Percentiles rank a stretch among this genome's conserved stretches.
These are phyloP conservation scores for Drosophila robusta DNA, from an alignment of 2,888 invertebrate genomes.

Conservation along the genomic window DNA sequence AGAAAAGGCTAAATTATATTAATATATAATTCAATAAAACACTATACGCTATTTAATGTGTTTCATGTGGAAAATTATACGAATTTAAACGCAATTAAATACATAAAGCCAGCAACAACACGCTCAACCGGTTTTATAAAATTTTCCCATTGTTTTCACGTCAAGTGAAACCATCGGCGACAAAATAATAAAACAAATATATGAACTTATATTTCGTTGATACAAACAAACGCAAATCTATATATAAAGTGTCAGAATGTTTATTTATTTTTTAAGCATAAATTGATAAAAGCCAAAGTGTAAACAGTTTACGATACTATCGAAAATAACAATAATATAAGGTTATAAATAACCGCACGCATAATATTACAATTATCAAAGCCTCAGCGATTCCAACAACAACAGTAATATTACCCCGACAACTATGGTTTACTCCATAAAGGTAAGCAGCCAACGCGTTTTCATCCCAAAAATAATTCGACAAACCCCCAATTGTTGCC, in stretches of 20 bases:
- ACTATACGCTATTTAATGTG: conserved; percentile 19
- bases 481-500: neutral
- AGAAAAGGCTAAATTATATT: conserved; percentile 20
- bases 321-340: conserved; percentile 1
- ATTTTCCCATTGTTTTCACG: conserved; percentile 24
- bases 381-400: neutral
- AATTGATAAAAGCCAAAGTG: conserved; percentile 16
- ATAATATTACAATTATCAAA: conserved; percentile 17
- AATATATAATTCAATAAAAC: conserved; percentile 17
- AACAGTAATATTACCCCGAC: conserved; percentile 12
- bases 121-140: conserved; percentile 39
- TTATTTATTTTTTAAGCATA: conserved; percentile 4
- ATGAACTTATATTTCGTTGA: conserved; percentile 3
- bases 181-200: conserved; percentile 30
- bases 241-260: neutral
- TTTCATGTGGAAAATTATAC: conserved; percentile 21
- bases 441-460: conserved; percentile 61
- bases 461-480: neutral
- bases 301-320: conserved; percentile 18
- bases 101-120: conserved; percentile 2
- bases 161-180: conserved; percentile 28
- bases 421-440: conserved; percentile 76
- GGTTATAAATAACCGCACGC: neutral
- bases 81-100: conserved; percentile 24
- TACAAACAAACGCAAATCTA: conserved; percentile 1